Evolutionary conservation across 2,113 vertebrate genomes (phyloP).

Genomic region (Grantiella picta): DNA sequence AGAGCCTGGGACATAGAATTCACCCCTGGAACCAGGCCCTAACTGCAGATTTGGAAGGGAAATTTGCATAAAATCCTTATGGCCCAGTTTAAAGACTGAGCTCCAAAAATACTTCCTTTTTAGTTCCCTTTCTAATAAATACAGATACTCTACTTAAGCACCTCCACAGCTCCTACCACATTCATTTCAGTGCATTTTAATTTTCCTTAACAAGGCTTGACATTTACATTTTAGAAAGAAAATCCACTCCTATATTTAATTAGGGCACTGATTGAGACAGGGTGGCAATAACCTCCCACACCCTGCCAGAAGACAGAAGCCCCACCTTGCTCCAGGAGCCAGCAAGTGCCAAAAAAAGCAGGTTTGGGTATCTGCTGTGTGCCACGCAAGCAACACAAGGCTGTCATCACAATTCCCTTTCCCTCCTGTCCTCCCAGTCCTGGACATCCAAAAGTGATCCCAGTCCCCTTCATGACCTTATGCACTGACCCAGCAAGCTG

Average conservation of each 20-base stretch:
- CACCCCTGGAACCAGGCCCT: background rate
- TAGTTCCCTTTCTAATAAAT: background rate
- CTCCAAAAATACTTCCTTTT: background rate
- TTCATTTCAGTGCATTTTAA: constrained; percentile 14
- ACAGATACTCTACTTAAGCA: background rate
- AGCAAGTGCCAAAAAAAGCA: background rate
- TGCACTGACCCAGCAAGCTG: background rate
- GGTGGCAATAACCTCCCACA: background rate
- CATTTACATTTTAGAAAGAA: constrained; percentile 23
- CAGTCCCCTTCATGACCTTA: background rate
- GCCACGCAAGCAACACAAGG: background rate
- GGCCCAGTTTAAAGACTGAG: background rate
- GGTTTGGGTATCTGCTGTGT: background rate
- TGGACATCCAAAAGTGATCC: background rate
- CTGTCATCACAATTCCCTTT: background rate
- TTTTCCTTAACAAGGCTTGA: constrained; percentile 26
- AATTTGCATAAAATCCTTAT: background rate
- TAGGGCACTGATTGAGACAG: background rate
- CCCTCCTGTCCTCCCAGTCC: background rate
- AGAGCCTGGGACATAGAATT: background rate
- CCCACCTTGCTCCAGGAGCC: background rate
- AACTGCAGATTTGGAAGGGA: background rate
- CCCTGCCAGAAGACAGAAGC: background rate
- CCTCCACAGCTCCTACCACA: background rate
- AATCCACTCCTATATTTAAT: constrained; percentile 21